phyloP scores from a whole-genome alignment of 2,113 vertebrate genomes.

The Brienomyrus longianalis region DNA sequence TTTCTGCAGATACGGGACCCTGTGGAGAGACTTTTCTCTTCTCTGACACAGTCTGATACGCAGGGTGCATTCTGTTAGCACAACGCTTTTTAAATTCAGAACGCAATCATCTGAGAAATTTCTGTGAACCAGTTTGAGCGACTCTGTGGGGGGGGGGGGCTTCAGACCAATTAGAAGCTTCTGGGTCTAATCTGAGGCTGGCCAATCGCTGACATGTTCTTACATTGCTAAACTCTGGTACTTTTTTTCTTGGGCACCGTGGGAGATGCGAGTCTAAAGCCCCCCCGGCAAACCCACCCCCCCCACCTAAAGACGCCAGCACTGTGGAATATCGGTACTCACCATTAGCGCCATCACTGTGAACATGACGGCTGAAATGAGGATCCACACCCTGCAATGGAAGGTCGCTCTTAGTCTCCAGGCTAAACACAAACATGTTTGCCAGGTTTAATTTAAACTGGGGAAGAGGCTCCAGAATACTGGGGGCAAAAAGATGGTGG shows the following conservation, averaged over 20 bases:
- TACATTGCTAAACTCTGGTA: neutral
- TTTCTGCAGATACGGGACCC: neutral
- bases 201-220: neutral
- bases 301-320: neutral
- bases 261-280: neutral
- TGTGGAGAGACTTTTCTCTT: neutral
- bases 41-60: neutral
- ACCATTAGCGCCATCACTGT: conserved; percentile 82
- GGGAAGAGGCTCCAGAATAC: neutral
- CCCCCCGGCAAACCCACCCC: neutral
- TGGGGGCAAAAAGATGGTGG: neutral
- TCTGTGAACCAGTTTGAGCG: neutral
- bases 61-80: neutral
- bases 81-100: neutral
- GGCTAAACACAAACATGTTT: neutral
- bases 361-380: conserved; percentile 83
- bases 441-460: neutral
- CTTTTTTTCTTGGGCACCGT: neutral
- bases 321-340: conserved; percentile 39
- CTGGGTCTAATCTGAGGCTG: neutral
- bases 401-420: neutral
- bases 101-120: neutral
- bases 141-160: neutral
- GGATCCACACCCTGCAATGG: conserved; percentile 77
- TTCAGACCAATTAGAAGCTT: neutral